Base-by-base conservation (phyloP, 2,797 vertebrate species). In the Pseudopleuronectes americanus region DNA sequence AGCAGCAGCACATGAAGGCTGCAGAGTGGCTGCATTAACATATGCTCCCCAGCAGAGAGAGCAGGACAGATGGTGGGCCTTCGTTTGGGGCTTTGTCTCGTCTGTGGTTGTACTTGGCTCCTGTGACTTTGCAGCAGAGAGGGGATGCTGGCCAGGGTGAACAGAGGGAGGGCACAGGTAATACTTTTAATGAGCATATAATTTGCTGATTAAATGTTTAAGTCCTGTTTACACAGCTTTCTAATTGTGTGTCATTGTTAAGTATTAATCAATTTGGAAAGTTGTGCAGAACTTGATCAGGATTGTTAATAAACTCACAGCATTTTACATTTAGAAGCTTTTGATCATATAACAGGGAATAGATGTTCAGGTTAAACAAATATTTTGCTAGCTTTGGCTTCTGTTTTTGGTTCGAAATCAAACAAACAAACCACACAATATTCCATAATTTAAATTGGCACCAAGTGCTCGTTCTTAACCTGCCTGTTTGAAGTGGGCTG, bases 31-130 rank as follows among this genome's bases (percentile, higher is more conserved):
- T 57, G 74, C 87, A 92, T 92, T 92, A 92, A 87, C 90, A 92
- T 94, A 92, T 92, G 91, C 81, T 92, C 67, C 47, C 80, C 74
- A 83, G 84, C 90, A 93, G 90, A 90, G 89, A 87, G 86, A 86
- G 84, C 71, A 83, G 83, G 84, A 88, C 92, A 93, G 92, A 92
- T 93, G 92, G 92, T 43, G 56, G 81, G 69, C 76, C 69, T 76
- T 89, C 75, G 77, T 83, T 80, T 73, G 65, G 54, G 62, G 61
- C 47, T 89, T 81, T 59, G 83, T 77, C 79, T 81, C 69, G 49
- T 74, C 63, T 78, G 68, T 54, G 33, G 76, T 64, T 80, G 47
- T 26, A 63, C 52, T 65, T 61, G 62, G 63, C 76, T 74, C 61
- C 62, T 72, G 57, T 78, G 82, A 88, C 84, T 90, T 87, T 89